Evolutionary conservation across 2,113 vertebrate genomes (phyloP), one percentile per base, ranked within the genome.

Genomic region (Protobothrops mucrosquamatus): DNA sequence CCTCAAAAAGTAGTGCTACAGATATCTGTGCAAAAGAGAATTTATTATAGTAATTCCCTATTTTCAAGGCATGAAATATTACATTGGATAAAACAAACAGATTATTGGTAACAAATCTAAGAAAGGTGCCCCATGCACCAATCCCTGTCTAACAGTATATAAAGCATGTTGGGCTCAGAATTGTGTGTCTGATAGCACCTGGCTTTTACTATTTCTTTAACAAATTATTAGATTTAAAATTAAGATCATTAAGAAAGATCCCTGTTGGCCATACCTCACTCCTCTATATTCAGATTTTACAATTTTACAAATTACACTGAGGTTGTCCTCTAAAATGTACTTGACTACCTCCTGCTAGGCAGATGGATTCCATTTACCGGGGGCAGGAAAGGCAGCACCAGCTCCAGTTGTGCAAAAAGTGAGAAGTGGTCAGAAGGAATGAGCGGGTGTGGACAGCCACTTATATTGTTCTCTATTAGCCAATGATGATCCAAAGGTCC

Each of bases 391-490:
- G 99, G 98, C 98, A 99, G 98, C 97, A 99, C 97, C 97, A 99
- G 98, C 99, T 99, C 99, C 97, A 99, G 98, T 97, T 99, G 99
- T 98, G 98, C 98, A 97, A 99, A 99, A 97, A 99, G 98, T 96
- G 99, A 99, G 98, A 99, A 99, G 98, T 99, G 99, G 98, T 99
- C 99, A 59, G 99, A 99, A 97, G 99, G 99, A 97, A 99, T 99
- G 97, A 99, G 99, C 92, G 99, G 99, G 93, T 99, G 99, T 43
- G 99, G 99, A 97, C 99, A 99, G 97, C 99, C 99, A 95, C 97
- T 99, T 98, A 99, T 98, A 98, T 99, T 99, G 98, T 99, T 99
- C 97, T 99, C 99, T 96, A 98, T 98, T 93, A 99, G 98, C 99
- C 99, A 99, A 94, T 99, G 98, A 97, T 98, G 98, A 97, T 99